Evolutionary conservation across 2,113 vertebrate genomes (phyloP).

Genomic region (Hippocampus zosterae): DNA sequence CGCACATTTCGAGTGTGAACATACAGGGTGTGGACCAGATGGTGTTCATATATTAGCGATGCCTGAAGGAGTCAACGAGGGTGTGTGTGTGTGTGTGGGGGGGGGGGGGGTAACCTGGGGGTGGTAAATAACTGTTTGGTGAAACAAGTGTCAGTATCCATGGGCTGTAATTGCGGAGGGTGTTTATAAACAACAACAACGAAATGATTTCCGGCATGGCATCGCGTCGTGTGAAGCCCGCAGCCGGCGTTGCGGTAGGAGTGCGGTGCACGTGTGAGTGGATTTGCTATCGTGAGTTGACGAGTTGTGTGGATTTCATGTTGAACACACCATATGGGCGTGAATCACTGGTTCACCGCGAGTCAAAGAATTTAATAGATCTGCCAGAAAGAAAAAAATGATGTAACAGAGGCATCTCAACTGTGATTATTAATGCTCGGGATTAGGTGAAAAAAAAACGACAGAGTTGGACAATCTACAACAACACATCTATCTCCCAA

Average conservation of each 20-base stretch:
- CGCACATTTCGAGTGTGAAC: slow-evolving; percentile 49
- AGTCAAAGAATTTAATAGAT: slow-evolving; percentile 48
- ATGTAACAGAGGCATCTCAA: too few relatives aligned
- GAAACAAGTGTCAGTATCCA: slow-evolving; percentile 11
- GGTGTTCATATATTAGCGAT: slow-evolving; percentile 36
- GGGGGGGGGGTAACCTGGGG: slow-evolving; percentile 31
- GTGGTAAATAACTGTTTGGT: slow-evolving; percentile 23
- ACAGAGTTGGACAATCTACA: not conserved
- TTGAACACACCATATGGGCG: slow-evolving; percentile 44
- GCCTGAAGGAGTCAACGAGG: slow-evolving; percentile 37
- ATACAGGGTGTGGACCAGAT: slow-evolving; percentile 54
- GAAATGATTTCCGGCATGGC: not conserved
- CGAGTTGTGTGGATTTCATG: too few relatives aligned
- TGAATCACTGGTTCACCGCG: not conserved
- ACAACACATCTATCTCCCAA: not conserved
- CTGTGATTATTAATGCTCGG: too few relatives aligned
- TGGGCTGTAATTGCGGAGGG: slow-evolving; percentile 12
- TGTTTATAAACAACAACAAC: slow-evolving; percentile 14
- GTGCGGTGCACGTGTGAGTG: not conserved
- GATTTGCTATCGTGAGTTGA: not conserved
- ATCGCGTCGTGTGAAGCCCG: not conserved
- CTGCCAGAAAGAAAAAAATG: not conserved
- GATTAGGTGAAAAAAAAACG: too few relatives aligned
- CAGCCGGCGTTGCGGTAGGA: not conserved
- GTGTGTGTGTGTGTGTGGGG: not conserved